Percentiles rank a stretch among this genome's conserved stretches.
Evolutionary conservation across 2,113 vertebrate genomes (phyloP).

Genomic region (Corythornis vintsioides): DNA sequence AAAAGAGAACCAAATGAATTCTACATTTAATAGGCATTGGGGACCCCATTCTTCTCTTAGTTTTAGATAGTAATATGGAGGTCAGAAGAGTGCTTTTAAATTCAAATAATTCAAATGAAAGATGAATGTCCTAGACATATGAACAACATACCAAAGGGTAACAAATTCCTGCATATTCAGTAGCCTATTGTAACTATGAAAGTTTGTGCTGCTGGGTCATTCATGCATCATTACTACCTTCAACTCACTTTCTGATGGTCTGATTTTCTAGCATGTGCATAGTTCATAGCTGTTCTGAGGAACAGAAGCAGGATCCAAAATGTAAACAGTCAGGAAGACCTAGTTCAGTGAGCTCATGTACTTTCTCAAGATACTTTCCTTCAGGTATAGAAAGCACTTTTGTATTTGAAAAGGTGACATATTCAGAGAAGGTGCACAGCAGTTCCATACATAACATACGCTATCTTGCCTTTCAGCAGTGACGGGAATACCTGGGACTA

Average conservation of each 20-base stretch:
- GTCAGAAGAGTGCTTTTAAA: background rate
- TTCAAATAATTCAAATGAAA: background rate
- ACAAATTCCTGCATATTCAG: background rate
- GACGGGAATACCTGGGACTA: background rate
- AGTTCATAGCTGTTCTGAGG: background rate
- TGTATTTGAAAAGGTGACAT: background rate
- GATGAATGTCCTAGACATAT: background rate
- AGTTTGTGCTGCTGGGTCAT: background rate
- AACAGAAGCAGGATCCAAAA: background rate
- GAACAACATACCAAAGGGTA: background rate
- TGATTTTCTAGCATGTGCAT: background rate
- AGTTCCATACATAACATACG: fast-evolving
- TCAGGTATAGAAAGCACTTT: background rate
- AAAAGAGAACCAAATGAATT: background rate
- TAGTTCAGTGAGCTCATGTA: background rate
- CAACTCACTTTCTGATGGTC: background rate
- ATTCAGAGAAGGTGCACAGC: background rate
- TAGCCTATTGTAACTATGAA: background rate
- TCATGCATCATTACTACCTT: background rate
- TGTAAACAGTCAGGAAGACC: background rate
- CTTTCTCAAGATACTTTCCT: background rate
- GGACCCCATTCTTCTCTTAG: background rate
- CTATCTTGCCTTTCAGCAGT: background rate
- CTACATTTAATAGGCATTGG: background rate
- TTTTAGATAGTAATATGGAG: background rate